Base-by-base conservation (phyloP, 2,888 invertebrate species). In the Hypercompe scribonia region DNA sequence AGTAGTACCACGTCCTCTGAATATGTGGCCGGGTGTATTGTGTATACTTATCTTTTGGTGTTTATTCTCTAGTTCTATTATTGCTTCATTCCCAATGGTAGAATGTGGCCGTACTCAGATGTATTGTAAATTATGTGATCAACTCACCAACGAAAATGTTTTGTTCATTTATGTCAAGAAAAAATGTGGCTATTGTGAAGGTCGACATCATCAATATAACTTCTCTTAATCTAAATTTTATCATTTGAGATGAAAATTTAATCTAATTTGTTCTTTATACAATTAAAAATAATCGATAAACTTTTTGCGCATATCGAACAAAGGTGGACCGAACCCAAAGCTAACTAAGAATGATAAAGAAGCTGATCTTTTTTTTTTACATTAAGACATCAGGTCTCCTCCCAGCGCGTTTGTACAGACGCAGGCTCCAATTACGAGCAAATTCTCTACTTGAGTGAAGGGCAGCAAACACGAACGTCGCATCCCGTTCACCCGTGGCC, bases 11-110 rank as follows among this genome's bases (percentile, higher is more conserved):
- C 82, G 86, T 86, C 88, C 89, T 84, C 82, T 86, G 90, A 89
- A 92, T 93, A 90, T 92, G 90, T 92, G 91, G 88, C 88, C 87
- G 87, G 85, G 85, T 90, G 90, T 92, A 91, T 92, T 93, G 91
- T 91, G 88, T 88, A 79, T 84, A 86, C 87, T 88, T 90, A 89
- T 90, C 90, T 89, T 89, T 84, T 78, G 78, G 86, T 87, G 89
- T 90, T 91, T 92, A 90, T 91, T 89, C 85, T 85, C 87, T 85
- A 88, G 89, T 88, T 87, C 84, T 87, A 85, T 87, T 89, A 90
- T 89, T 89, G 87, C 87, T 87, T 84, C 86, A 90, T 89, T 90
- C 92, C 92, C 91, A 81, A 77, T 71, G 90, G 89, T 76, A 81
- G 86, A 85, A 86, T 82, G 85, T 83, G 84, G 86, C 83, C 84